phyloP scores from a whole-genome alignment of 2,113 vertebrate species.

The Sinocyclocheilus grahami region DNA sequence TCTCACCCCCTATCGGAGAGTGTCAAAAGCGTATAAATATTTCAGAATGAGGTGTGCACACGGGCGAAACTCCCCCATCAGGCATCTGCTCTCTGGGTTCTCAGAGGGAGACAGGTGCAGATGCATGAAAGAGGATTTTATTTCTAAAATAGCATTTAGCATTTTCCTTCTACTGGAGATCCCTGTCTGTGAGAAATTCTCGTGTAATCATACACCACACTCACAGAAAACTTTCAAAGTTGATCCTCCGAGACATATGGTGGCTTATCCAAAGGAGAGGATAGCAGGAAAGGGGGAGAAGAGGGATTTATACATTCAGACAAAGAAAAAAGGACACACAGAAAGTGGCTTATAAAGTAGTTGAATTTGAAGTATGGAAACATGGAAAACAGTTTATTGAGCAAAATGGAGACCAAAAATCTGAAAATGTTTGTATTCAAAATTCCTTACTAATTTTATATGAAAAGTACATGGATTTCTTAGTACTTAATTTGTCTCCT shows the following conservation, averaged over 20 bases:
- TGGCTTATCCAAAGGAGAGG: conserved; percentile 67
- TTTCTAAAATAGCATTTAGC: conserved; percentile 94
- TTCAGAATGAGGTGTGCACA: conserved; percentile 92
- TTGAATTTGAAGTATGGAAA: not conserved
- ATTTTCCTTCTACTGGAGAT: conserved; percentile 83
- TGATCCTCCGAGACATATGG: conserved; percentile 79
- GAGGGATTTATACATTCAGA: conserved; percentile 44
- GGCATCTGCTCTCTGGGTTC: conserved; percentile 92
- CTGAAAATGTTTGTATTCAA: not conserved
- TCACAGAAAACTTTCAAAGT: conserved; percentile 74
- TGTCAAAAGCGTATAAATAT: conserved; percentile 98
- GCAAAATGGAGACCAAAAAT: not conserved
- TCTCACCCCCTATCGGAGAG: conserved; percentile 79
- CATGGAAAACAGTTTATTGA: not conserved
- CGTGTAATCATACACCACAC: conserved; percentile 78
- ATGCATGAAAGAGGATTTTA: conserved; percentile 95
- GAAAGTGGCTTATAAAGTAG: not conserved
- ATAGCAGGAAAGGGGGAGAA: conserved; percentile 22
- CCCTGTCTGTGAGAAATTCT: conserved; percentile 83
- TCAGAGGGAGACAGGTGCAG: conserved; percentile 95
- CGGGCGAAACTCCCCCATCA: conserved; percentile 83
- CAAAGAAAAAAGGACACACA: conserved; percentile 9
- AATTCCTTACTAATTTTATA: not conserved
- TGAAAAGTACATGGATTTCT: not conserved
- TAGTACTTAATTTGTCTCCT: not conserved